Base-by-base conservation (phyloP, 2,113 vertebrate species). In the Phyllopteryx taeniolatus region DNA sequence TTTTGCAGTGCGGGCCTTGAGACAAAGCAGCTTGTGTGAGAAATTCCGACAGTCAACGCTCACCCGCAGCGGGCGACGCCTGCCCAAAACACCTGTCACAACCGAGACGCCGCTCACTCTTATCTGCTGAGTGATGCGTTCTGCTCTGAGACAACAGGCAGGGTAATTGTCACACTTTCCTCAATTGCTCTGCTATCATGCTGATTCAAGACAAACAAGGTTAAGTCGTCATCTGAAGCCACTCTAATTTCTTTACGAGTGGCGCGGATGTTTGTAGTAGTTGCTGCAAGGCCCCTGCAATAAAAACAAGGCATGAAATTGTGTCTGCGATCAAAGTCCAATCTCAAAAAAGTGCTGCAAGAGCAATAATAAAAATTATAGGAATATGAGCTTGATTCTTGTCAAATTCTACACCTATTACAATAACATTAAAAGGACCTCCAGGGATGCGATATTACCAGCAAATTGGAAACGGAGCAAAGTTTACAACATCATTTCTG, bases 371-470 rank as follows among this genome's bases (percentile, higher is more conserved):
- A 20, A 68, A 46, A 15, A 46, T 68, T 72, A 82, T 76, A 73
- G 79, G 75, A 74, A 74, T 78, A 78, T 56, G 77, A 84, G 67
- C 67, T 73, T 83, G 79, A 90, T 88, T 85, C 83, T 83, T 85
- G 80, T 86, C 42, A 82, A 86, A 87, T 82, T 73, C 74, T 81
- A 85, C 82, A 77, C 54, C 72, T 80, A 79, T 87, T 87, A 83
- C 56, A 77, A 81, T 70, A 78, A 75, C 70, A 82, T 84, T 84
- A 77, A 75, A 57, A 80, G 67, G 39, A 69, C 65, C 54, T 79
- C 72, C 8, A 20, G 68, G 72, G 68, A 77, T 70, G 65, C 60
- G 7, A 78, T 31, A 53, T 60, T 46, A 57, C 63, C 22, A 63
- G 64, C 77, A 81, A 76, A 78, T 61, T 31, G 33, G 31, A 15